Percentiles rank a stretch among this genome's conserved stretches.
phyloP scores from a whole-genome alignment of 2,113 vertebrate species.

The Pygoscelis antarcticus region DNA sequence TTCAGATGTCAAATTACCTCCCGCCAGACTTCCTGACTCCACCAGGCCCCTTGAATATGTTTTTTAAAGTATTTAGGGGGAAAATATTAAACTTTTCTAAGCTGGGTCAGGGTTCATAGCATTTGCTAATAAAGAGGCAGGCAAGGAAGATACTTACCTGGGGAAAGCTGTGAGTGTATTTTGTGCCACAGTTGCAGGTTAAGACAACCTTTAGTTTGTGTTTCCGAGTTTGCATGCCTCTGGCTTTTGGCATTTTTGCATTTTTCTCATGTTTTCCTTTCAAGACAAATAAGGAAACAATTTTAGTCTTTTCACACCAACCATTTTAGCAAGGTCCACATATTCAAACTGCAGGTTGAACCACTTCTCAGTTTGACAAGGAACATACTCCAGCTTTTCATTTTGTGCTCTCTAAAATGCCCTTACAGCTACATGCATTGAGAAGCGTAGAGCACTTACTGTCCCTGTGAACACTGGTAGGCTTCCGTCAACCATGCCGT shows the following conservation, averaged over 20 bases:
- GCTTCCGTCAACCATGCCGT: not conserved
- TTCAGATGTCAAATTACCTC: constrained; percentile 94
- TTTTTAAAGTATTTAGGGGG: constrained; percentile 91
- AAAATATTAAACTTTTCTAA: constrained; percentile 91
- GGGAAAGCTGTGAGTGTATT: constrained; percentile 80
- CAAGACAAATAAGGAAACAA: constrained; percentile 48
- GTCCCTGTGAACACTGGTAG: not conserved
- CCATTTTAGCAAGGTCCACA: constrained; percentile 21
- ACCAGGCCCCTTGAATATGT: constrained; percentile 81
- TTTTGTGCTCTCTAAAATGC: not conserved
- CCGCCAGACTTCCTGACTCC: constrained; percentile 82
- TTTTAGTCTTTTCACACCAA: constrained; percentile 16
- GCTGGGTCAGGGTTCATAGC: constrained; percentile 87
- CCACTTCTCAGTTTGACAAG: constrained; percentile 49
- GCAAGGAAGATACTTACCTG: constrained; percentile 82
- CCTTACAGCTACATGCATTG: not conserved
- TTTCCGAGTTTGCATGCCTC: constrained; percentile 63
- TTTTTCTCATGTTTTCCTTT: constrained; percentile 60
- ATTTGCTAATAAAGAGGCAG: constrained; percentile 90
- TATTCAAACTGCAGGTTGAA: constrained; percentile 76
- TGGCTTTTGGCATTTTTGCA: constrained; percentile 54
- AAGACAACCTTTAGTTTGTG: constrained; percentile 75
- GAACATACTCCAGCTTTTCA: not conserved
- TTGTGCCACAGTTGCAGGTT: constrained; percentile 80
- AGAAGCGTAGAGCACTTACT: not conserved